Conservation (phyloP, 2,113 vertebrate genomes). For the Scytalopus superciliaris region DNA sequence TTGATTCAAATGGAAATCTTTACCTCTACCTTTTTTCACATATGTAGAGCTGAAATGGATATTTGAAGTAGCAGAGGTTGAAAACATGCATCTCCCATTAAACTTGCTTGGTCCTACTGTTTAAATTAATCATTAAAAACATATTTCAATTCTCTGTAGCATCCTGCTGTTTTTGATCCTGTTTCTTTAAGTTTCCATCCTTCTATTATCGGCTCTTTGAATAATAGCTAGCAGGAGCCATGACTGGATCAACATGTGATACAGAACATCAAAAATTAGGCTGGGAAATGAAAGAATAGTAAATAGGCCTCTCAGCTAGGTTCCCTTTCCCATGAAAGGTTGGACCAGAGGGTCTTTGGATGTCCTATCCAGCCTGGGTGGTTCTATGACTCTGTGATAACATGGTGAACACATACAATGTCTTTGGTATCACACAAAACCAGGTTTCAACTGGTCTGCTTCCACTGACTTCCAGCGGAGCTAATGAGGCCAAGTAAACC, state of each 20-base stretch:
- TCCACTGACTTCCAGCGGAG: neutral
- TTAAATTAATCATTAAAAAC: neutral
- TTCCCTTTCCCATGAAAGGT: neutral
- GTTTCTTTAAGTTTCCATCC: neutral
- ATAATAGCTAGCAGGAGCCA: neutral
- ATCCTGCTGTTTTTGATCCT: neutral
- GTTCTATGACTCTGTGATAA: neutral
- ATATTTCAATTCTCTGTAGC: neutral
- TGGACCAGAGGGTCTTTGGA: neutral
- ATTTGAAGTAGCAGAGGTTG: neutral
- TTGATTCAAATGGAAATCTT: neutral
- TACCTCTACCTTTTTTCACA: neutral
- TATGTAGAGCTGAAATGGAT: neutral
- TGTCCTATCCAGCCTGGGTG: neutral
- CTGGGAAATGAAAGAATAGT: neutral
- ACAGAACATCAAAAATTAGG: neutral
- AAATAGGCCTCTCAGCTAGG: neutral
- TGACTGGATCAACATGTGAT: neutral
- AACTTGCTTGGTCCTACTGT: neutral
- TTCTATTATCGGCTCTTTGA: neutral
- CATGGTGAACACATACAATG: rapidly evolving
- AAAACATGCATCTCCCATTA: neutral
- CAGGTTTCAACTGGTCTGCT: neutral
- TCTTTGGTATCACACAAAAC: neutral
- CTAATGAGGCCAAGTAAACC: neutral